phyloP scores from a whole-genome alignment of 1,140 invertebrate genomes.

The Drosophila bocqueti region DNA sequence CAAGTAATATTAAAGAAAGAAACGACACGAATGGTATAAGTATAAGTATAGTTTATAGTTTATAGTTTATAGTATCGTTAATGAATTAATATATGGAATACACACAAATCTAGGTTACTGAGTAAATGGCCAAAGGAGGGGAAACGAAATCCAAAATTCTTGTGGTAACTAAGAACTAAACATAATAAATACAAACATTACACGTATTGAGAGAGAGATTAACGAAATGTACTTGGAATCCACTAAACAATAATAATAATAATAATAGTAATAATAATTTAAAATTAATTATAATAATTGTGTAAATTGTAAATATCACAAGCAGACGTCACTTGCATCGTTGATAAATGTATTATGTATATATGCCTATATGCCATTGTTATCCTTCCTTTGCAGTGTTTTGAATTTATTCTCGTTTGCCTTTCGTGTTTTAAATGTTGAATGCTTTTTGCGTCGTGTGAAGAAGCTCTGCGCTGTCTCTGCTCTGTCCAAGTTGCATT shows the following conservation, averaged over 20 bases:
- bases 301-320: conserved; percentile 84
- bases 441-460: conserved; percentile 8
- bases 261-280: conserved; percentile 21
- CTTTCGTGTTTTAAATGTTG: conserved; percentile 5
- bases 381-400: conserved; percentile 21
- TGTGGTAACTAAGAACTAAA: conserved; percentile 33
- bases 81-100: conserved; percentile 63
- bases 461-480: conserved; percentile 25
- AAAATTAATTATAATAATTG: conserved; percentile 73
- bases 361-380: conserved; percentile 44
- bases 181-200: conserved; percentile 61
- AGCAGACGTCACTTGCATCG: conserved; percentile 82
- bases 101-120: conserved; percentile 58
- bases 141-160: conserved; percentile 16
- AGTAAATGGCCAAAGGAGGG: conserved; percentile 64
- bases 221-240: conserved; percentile 40
- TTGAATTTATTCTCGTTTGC: conserved; percentile 17
- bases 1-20: conserved; percentile 8
- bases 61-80: conserved; percentile 26
- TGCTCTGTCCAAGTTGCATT: conserved; percentile 6
- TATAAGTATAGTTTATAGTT: not conserved
- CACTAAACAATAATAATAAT: conserved; percentile 35
- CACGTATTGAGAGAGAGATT: conserved; percentile 44
- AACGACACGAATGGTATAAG: conserved; percentile 24
- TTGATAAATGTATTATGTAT: conserved; percentile 66